Evolutionary conservation across 92 coral and sea anemone species (phyloP).

Genomic region (Micromussa lordhowensis): DNA sequence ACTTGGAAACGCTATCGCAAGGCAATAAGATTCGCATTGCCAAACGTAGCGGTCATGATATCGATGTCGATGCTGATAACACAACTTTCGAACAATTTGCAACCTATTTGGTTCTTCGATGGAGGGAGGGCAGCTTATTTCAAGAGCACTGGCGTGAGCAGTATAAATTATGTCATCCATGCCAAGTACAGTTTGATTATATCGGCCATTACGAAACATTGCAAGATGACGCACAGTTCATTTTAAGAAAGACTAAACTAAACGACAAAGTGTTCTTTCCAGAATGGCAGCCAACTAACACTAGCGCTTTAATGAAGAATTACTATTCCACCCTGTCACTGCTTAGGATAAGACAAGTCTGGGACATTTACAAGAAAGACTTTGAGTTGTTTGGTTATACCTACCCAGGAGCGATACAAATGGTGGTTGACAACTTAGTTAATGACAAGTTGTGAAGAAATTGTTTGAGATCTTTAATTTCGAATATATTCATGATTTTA

Average conservation of each 20-base stretch:
- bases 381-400: slow-evolving; percentile 28
- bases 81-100: slow-evolving; percentile 32
- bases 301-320: background rate
- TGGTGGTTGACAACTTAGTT: background rate
- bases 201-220: slow-evolving; percentile 47
- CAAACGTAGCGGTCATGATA: background rate
- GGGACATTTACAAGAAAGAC: slow-evolving; percentile 21
- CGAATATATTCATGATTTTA: no score
- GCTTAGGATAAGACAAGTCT: slow-evolving; percentile 32
- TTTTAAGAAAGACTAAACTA: slow-evolving; percentile 6
- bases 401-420: slow-evolving; percentile 20
- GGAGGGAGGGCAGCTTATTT: slow-evolving; percentile 19
- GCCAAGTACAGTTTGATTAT: slow-evolving; percentile 22
- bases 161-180: slow-evolving; percentile 26
- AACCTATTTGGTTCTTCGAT: slow-evolving; percentile 39
- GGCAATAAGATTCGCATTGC: slow-evolving; percentile 11
- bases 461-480: background rate
- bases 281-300: slow-evolving; percentile 31
- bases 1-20: background rate
- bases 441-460: background rate
- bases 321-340: slow-evolving; percentile 30
- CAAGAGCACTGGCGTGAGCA: slow-evolving; percentile 49
- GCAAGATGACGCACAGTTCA: background rate
- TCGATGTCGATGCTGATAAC: background rate
- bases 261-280: slow-evolving; percentile 21